Evolutionary conservation across 2,113 vertebrate genomes (phyloP).

Genomic region (Mustela nigripes): DNA sequence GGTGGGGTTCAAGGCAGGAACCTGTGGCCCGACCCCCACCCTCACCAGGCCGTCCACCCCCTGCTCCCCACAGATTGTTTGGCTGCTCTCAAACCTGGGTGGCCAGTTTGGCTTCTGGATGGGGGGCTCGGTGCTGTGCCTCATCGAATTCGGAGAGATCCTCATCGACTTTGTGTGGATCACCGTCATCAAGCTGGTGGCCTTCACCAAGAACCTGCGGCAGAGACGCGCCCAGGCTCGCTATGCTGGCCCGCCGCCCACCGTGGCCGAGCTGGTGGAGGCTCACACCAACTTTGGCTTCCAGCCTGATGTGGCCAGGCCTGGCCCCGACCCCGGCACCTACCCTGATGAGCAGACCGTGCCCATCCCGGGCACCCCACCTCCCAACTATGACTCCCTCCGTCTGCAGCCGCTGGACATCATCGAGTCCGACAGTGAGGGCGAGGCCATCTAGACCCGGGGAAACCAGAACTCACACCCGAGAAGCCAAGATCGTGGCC

Average conservation of each 20-base stretch:
- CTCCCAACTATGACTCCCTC: constrained; percentile 90
- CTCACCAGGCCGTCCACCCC: rapidly evolving
- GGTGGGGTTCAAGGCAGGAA: neutral
- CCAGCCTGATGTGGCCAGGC: constrained; percentile 15
- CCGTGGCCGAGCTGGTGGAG: constrained; percentile 87
- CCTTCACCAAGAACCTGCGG: constrained; percentile 81
- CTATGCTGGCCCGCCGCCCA: constrained; percentile 71
- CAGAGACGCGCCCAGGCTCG: constrained; percentile 49
- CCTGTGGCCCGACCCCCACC: rapidly evolving
- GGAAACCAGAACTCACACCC: neutral
- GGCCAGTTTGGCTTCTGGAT: constrained; percentile 94
- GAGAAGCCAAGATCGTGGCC: neutral
- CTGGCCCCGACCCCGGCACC: rapidly evolving
- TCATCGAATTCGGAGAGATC: constrained; percentile 91
- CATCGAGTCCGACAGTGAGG: constrained; percentile 62
- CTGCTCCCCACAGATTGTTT: constrained; percentile 86
- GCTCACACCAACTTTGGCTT: constrained; percentile 89
- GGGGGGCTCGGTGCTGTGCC: constrained; percentile 91
- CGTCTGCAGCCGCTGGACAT: constrained; percentile 68
- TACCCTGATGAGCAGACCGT: neutral
- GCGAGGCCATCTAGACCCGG: constrained; percentile 64
- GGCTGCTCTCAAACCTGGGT: constrained; percentile 90
- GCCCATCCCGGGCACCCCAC: constrained; percentile 89
- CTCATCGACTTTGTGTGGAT: constrained; percentile 92
- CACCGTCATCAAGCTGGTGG: constrained; percentile 85